Conservation (phyloP, 2,797 vertebrate species). For the Coregonus sp. region DNA sequence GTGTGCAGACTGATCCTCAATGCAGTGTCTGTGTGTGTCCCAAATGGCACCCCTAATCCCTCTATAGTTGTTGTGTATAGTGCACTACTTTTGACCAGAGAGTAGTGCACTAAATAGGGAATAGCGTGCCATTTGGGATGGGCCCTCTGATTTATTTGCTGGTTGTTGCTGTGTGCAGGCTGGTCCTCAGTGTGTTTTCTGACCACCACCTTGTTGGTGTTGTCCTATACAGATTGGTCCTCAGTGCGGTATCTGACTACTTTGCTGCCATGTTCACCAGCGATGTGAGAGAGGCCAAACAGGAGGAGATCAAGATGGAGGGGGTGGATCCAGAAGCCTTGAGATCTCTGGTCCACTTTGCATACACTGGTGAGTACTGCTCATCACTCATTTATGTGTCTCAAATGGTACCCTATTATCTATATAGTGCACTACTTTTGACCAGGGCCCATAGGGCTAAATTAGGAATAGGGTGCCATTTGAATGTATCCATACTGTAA, state of each 20-base stretch:
- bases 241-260: constrained; percentile 95
- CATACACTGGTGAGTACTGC: constrained; percentile 90
- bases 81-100: neutral
- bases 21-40: too few relatives aligned
- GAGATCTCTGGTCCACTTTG: constrained; percentile 90
- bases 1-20: neutral
- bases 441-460: too few relatives aligned
- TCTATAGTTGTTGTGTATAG: too few relatives aligned
- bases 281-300: constrained; percentile 92
- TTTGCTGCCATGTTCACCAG: constrained; percentile 99
- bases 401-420: too few relatives aligned
- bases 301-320: constrained; percentile 98
- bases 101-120: neutral
- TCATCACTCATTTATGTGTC: constrained; percentile 33
- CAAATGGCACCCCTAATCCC: neutral
- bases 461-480: too few relatives aligned
- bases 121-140: neutral
- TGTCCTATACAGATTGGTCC: constrained; percentile 83
- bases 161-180: neutral
- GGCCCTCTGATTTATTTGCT: neutral
- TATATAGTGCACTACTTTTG: too few relatives aligned
- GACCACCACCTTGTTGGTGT: neutral
- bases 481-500: too few relatives aligned
- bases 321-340: constrained; percentile 93
- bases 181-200: neutral